phyloP scores from a whole-genome alignment of 1,140 invertebrate genomes.

The Chlorops oryzae region DNA sequence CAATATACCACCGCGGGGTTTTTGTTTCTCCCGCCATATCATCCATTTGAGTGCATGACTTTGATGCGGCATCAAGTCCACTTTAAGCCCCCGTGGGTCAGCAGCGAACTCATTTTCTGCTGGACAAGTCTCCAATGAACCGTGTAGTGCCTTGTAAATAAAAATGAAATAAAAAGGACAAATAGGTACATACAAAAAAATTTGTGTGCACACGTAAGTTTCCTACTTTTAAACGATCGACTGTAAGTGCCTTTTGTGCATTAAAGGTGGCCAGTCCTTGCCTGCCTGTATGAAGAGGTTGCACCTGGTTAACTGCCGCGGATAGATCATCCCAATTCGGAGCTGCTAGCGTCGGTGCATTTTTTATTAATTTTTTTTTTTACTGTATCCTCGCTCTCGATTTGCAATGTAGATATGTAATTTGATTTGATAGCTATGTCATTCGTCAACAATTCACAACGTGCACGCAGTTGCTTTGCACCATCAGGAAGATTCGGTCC shows the following conservation, averaged over 20 bases:
- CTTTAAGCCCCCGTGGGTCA: constrained; percentile 60
- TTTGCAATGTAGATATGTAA: constrained; percentile 11
- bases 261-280: constrained; percentile 40
- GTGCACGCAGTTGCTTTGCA: constrained; percentile 27
- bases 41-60: constrained; percentile 82
- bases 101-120: constrained; percentile 53
- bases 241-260: constrained; percentile 32
- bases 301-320: constrained; percentile 30
- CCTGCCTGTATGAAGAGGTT: constrained; percentile 34
- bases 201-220: too few species aligned
- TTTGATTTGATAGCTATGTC: constrained; percentile 18
- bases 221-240: constrained; percentile 40
- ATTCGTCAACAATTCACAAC: constrained; percentile 21
- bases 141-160: constrained; percentile 56
- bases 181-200: too few species aligned
- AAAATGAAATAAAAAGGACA: too few species aligned
- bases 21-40: constrained; percentile 77
- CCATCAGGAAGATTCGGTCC: constrained; percentile 30
- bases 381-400: constrained; percentile 15
- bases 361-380: background rate
- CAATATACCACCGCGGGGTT: constrained; percentile 70
- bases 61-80: constrained; percentile 80
- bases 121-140: constrained; percentile 62
- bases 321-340: constrained; percentile 27
- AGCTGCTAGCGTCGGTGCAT: background rate